These are phyloP conservation scores for Cryptoprocta ferox DNA, from an alignment of 2,797 vertebrate genomes.

Conservation along the genomic window DNA sequence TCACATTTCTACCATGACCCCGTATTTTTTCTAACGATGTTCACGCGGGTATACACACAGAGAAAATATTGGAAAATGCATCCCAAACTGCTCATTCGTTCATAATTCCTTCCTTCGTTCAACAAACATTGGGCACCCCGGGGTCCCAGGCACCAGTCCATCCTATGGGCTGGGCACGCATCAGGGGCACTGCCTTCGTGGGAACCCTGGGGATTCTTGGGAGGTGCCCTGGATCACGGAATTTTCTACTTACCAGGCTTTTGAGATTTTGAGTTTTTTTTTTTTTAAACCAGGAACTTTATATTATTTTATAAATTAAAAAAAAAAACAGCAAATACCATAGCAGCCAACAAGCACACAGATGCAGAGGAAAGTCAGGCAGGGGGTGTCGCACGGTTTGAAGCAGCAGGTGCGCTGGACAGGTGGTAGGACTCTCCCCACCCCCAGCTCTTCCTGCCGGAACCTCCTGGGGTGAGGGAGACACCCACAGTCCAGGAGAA, in stretches of 20 bases:
- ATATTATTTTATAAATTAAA: background rate
- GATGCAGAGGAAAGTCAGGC: background rate
- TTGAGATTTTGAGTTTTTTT: background rate
- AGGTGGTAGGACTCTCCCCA: background rate
- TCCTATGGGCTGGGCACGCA: background rate
- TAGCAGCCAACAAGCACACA: background rate
- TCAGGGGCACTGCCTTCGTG: background rate
- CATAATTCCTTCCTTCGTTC: background rate
- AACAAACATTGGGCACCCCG: background rate
- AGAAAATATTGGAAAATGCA: background rate
- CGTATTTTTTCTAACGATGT: background rate
- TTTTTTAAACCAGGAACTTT: background rate
- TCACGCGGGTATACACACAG: background rate
- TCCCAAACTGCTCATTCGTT: background rate
- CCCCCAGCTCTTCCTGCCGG: background rate
- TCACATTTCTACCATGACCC: background rate
- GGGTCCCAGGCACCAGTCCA: background rate
- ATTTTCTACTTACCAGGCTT: background rate
- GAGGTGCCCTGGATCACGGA: background rate
- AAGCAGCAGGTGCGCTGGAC: background rate
- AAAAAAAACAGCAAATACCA: background rate
- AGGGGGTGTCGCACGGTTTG: background rate
- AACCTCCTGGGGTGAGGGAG: background rate
- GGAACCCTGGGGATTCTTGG: background rate
- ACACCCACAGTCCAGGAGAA: background rate